Evolutionary conservation across 1,140 invertebrate species (phyloP), one percentile per base, ranked within the genome.

Genomic region (Papilio xuthus): DNA sequence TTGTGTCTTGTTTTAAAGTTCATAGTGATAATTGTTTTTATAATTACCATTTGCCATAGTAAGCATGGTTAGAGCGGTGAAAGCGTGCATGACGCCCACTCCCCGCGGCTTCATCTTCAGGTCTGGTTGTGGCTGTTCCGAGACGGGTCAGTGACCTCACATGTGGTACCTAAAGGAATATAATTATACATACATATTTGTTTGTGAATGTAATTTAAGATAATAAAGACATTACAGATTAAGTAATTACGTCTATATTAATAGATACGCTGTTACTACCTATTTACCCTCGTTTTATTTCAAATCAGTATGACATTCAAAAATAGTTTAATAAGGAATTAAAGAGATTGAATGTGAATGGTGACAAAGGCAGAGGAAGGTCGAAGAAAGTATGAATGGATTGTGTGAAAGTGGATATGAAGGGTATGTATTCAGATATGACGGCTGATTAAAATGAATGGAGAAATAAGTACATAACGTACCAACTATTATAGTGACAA

Each of bases 21-120:
- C 20, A 63, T 44, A 20, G 4, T n/a, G 20, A 15, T 63, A 70
- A 28, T 70, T 56, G 56, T 60, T 2, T n/a, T 26, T 26, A 60
- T 69, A 53, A 15, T 85, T 95, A 97, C 97, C 97, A 92, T 97
- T 97, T 77, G 96, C 96, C 96, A 97, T 97, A 88, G 97, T 96
- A 82, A 97, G 95, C 91, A 97, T 96, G 84, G 97, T 97, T 80
- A 97, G 95, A 86, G 97, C 96, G 89, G 97, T 97, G 87, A 97
- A 97, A 92, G 96, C 96, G 95, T 97, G 96, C 95, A 97, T 96
- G 95, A 97, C 97, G 90, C 96, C 88, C 86, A 82, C 86, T 86
- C 92, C 91, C 85, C 92, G 92, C 82, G 92, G 92, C 90, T 93
- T 93, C 92, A 93, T 93, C 89, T 92, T 93, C 88, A 81, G 79